These are phyloP conservation scores for Bombus huntii DNA, from an alignment of 1,140 invertebrate species.

Conservation along the genomic window DNA sequence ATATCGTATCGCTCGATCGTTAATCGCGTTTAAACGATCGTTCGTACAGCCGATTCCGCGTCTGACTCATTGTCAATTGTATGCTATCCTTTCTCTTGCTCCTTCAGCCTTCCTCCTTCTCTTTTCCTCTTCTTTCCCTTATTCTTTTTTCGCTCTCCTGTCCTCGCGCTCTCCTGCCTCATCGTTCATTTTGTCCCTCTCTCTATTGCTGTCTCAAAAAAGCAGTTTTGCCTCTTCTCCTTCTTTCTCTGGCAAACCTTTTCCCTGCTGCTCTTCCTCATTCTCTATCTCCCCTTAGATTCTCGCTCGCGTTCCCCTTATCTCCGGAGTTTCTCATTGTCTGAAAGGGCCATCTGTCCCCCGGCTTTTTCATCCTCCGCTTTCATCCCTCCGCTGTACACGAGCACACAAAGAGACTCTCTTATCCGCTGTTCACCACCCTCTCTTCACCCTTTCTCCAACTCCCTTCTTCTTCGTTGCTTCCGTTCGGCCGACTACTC, in stretches of 20 bases:
- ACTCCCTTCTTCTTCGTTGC: slow-evolving; percentile 52
- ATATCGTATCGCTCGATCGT: slow-evolving; percentile 46
- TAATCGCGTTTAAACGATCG: slow-evolving; percentile 70
- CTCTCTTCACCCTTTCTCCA: slow-evolving; percentile 56
- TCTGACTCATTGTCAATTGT: slow-evolving; percentile 65
- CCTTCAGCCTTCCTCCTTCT: slow-evolving; percentile 46
- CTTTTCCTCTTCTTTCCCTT: slow-evolving; percentile 35
- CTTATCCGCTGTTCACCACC: slow-evolving; percentile 65
- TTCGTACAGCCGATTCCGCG: slow-evolving; percentile 54
- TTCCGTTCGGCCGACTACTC: slow-evolving; percentile 56
- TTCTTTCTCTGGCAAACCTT: slow-evolving; percentile 49
- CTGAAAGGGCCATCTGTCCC: slow-evolving; percentile 82
- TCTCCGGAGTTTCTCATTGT: slow-evolving; percentile 83
- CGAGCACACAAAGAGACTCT: slow-evolving; percentile 72
- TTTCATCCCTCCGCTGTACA: slow-evolving; percentile 74
- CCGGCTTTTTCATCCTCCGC: slow-evolving; percentile 79
- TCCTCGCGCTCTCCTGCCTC: slow-evolving; percentile 43
- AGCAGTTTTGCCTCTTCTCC: slow-evolving; percentile 68
- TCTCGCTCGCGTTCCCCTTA: slow-evolving; percentile 76
- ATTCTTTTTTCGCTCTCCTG: slow-evolving; percentile 32
- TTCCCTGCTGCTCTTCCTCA: slow-evolving; percentile 55
- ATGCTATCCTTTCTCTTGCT: slow-evolving; percentile 22
- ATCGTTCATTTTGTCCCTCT: slow-evolving; percentile 60
- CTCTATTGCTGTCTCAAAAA: slow-evolving; percentile 61
- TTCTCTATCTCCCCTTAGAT: slow-evolving; percentile 52